Evolutionary conservation across 2,888 invertebrate species (phyloP).

Genomic region (Entomobrya multifasciata): DNA sequence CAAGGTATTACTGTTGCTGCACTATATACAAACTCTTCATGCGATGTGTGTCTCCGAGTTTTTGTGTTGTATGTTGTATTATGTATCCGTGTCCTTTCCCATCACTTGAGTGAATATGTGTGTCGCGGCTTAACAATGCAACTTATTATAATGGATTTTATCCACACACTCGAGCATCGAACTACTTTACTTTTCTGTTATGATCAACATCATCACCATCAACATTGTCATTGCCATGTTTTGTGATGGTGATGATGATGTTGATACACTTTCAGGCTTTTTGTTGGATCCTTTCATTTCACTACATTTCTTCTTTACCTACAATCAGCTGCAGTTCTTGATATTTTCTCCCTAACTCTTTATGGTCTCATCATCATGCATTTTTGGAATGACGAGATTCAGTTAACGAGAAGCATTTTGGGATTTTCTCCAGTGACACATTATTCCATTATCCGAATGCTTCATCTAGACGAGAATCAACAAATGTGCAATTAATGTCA

Average conservation of each 20-base stretch:
- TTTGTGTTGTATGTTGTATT: not conserved
- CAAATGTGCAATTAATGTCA: too few species aligned
- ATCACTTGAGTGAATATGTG: not conserved
- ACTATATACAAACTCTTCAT: constrained; percentile 1
- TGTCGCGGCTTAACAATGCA: constrained; percentile 46
- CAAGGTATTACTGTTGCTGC: not conserved
- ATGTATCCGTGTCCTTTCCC: constrained; percentile 33
- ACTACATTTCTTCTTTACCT: not conserved
- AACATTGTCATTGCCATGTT: not conserved
- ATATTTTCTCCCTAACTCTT: not conserved
- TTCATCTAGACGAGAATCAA: too few species aligned
- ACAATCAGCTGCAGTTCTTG: not conserved
- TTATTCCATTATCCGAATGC: too few species aligned
- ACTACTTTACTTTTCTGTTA: not conserved
- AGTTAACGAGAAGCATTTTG: too few species aligned
- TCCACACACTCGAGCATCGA: constrained; percentile 2
- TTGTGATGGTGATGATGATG: not conserved
- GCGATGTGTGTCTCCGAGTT: not conserved
- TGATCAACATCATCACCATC: not conserved
- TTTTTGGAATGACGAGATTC: too few species aligned
- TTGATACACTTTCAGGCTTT: not conserved
- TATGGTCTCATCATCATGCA: too few species aligned
- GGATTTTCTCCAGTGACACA: too few species aligned
- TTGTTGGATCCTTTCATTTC: not conserved
- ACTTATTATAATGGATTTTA: constrained; percentile 42